Conservation (phyloP, 1,140 invertebrate genomes). For the Drosophila repletoides region DNA sequence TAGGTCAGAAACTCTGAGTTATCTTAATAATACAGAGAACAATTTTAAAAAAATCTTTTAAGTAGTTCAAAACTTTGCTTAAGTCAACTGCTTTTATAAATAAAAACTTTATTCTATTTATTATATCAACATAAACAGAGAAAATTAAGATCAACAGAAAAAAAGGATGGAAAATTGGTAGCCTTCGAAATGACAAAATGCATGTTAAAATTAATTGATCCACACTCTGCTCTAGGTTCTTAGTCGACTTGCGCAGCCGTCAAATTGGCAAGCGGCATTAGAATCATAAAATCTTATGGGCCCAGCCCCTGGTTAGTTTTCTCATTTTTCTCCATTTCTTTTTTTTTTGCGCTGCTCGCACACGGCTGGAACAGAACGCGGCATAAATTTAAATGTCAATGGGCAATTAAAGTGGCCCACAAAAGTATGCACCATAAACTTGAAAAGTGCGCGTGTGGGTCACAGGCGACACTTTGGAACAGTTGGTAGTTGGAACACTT, state of each 20-base stretch:
- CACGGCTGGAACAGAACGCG: slow-evolving; percentile 5
- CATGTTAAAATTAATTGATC: neutral
- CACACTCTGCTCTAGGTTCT: neutral
- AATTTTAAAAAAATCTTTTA: too few species aligned
- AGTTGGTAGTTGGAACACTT: slow-evolving; percentile 50
- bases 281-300: slow-evolving; percentile 40
- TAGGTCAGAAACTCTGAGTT: too few species aligned
- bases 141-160: too few species aligned
- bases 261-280: slow-evolving; percentile 46
- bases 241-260: slow-evolving; percentile 21
- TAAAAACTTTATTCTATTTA: too few species aligned
- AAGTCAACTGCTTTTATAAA: too few species aligned
- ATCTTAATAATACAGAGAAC: too few species aligned
- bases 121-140: too few species aligned
- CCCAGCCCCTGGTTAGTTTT: slow-evolving; percentile 19
- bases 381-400: slow-evolving; percentile 73
- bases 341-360: slow-evolving; percentile 5
- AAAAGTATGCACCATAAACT: slow-evolving; percentile 71
- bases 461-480: slow-evolving; percentile 26
- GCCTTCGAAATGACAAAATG: slow-evolving; percentile 3
- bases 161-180: too few species aligned
- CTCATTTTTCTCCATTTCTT: too few species aligned
- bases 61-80: too few species aligned
- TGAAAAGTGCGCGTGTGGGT: slow-evolving; percentile 32
- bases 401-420: slow-evolving; percentile 69